These are phyloP conservation scores for Kryptolebias ocellatus DNA, from an alignment of 2,797 vertebrate genomes.

Conservation along the genomic window DNA sequence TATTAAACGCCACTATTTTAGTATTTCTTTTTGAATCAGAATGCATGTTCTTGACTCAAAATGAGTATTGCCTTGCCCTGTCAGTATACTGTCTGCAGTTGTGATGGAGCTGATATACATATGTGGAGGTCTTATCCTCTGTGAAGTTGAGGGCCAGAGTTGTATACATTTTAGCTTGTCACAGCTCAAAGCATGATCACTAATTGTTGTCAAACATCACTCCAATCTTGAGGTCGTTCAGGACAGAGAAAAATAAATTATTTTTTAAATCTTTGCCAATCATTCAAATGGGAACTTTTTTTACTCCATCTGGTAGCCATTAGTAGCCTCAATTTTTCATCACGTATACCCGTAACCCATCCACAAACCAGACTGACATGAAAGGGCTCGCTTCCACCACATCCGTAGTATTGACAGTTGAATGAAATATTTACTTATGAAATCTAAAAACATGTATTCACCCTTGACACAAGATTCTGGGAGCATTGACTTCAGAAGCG, in stretches of 20 bases:
- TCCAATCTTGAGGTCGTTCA: slow-evolving; percentile 57
- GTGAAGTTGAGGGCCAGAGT: slow-evolving; percentile 52
- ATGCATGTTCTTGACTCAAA: slow-evolving; percentile 25
- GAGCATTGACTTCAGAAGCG: slow-evolving; percentile 83
- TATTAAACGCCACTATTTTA: slow-evolving; percentile 1
- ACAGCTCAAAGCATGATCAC: slow-evolving; percentile 61
- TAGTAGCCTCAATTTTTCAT: slow-evolving; percentile 71
- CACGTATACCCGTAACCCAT: slow-evolving; percentile 58
- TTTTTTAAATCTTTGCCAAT: slow-evolving; percentile 58
- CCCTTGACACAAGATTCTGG: slow-evolving; percentile 79
- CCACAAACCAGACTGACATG: slow-evolving; percentile 73
- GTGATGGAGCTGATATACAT: slow-evolving; percentile 50
- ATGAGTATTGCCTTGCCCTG: slow-evolving; percentile 21
- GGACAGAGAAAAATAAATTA: slow-evolving; percentile 40
- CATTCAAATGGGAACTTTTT: slow-evolving; percentile 62
- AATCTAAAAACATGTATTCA: slow-evolving; percentile 87
- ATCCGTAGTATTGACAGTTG: slow-evolving; percentile 80
- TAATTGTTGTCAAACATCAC: slow-evolving; percentile 83
- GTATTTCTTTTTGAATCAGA: slow-evolving; percentile 21
- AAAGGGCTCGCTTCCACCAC: slow-evolving; percentile 74
- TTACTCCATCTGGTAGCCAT: slow-evolving; percentile 70
- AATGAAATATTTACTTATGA: slow-evolving; percentile 86
- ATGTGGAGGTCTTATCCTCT: slow-evolving; percentile 47
- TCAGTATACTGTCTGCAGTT: slow-evolving; percentile 37
- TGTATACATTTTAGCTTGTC: slow-evolving; percentile 64